Evolutionary conservation across 2,797 vertebrate species (phyloP), one percentile per base, ranked within the genome.

Genomic region (Diplodus puntazzo): DNA sequence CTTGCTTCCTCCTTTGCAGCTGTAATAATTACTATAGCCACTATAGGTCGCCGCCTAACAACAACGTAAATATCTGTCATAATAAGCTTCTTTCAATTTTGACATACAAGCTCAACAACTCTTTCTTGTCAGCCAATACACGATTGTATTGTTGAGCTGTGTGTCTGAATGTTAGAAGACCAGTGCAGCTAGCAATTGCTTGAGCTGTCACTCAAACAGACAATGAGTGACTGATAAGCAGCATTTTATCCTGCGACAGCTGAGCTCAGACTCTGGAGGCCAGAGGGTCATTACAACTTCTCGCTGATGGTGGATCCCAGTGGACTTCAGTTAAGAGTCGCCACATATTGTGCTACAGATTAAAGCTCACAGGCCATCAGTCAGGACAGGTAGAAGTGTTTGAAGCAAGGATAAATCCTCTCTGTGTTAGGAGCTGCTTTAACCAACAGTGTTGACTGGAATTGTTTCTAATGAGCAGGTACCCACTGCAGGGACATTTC

Each of bases 301-400:
- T 64, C 65, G 20, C 50, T 81, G 59, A 59, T 60, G 60, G 78
- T n/a, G 45, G 62, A 23, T 72, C 69, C 52, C 76, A 73, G 30
- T 21, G 66, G 78, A 81, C 59, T 30, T 54, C 63, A 57, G 71
- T 73, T 73, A 82, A 69, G 58, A 82, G 57, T 69, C 71, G 46
- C 82, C 67, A 79, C 80, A 67, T 85, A 89, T 87, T 86, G 87
- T 82, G 74, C 78, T 73, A 62, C 87, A 93, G 84, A 95, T 93
- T 94, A 94, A 94, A 93, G 93, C 88, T 91, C 88, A 84, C 67
- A 88, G 88, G 78, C 92, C 93, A 95, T 96, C 96, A 95, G 93
- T 88, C 88, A 91, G 86, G 79, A 88, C 86, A 86, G 88, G 81
- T 88, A 88, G 89, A 85, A 92, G 75, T 73, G 63, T 80, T 70